phyloP scores from a whole-genome alignment of 2,113 vertebrate species.

The Heloderma charlesbogerti region DNA sequence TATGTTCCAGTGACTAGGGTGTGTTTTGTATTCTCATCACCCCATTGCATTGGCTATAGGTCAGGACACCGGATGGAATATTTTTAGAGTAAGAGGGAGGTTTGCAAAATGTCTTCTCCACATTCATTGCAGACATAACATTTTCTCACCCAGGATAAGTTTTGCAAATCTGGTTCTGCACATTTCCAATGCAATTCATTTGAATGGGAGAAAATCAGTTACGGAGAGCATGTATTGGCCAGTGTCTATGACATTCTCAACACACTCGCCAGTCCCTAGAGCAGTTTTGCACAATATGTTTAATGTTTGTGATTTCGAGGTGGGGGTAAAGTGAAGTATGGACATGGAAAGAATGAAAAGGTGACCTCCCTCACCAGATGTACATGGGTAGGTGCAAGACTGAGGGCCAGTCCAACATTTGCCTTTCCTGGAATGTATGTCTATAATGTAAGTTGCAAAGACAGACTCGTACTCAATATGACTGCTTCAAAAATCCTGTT shows the following conservation, averaged over 20 bases:
- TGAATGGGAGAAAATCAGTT: not conserved
- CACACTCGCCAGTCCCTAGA: not conserved
- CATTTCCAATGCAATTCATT: not conserved
- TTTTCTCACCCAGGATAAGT: not conserved
- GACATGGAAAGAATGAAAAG: not conserved
- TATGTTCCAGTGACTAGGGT: too few relatives aligned
- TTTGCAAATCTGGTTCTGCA: not conserved
- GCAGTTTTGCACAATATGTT: not conserved
- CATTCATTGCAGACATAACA: not conserved
- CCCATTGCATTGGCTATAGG: too few relatives aligned
- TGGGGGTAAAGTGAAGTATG: not conserved
- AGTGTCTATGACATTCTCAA: not conserved
- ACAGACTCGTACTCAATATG: not conserved
- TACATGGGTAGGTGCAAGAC: not conserved
- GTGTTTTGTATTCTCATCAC: too few relatives aligned
- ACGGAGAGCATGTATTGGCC: not conserved
- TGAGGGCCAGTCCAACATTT: not conserved
- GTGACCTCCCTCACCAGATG: not conserved
- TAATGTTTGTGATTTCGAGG: not conserved
- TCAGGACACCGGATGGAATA: too few relatives aligned
- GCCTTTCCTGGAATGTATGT: not conserved
- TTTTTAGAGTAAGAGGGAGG: too few relatives aligned
- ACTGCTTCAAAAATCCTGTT: not conserved
- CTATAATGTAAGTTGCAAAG: not conserved
- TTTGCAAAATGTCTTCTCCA: not conserved